A percentile compares a stretch with the other conserved stretches of the same genome.
Evolutionary conservation across 2,113 vertebrate species (phyloP).

Genomic region (Ceyx cyanopectus): DNA sequence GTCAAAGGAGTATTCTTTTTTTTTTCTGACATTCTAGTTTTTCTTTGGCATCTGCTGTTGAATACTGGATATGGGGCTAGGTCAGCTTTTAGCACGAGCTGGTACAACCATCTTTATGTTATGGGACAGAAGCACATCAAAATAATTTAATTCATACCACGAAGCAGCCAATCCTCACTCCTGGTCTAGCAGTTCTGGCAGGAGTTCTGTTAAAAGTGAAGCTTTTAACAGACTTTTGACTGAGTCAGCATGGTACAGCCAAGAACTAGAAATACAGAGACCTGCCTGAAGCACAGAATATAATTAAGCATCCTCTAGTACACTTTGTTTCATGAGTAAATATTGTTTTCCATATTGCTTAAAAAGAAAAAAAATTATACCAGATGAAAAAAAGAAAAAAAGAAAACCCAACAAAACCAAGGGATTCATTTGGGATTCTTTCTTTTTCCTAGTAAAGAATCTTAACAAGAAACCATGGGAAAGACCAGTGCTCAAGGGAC

Average conservation of each 20-base stretch:
- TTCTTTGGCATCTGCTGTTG: not conserved
- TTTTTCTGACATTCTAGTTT: not conserved
- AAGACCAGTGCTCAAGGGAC: not conserved
- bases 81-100: not conserved
- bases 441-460: not conserved
- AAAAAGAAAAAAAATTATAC: not conserved
- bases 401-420: not conserved
- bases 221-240: not conserved
- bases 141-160: not conserved
- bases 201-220: constrained; percentile 40
- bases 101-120: not conserved
- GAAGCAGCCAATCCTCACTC: not conserved
- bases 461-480: not conserved
- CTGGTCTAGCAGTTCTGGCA: constrained; percentile 15
- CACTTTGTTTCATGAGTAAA: not conserved
- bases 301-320: constrained; percentile 24
- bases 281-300: constrained; percentile 14
- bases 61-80: not conserved
- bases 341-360: constrained; percentile 3
- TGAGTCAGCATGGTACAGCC: not conserved
- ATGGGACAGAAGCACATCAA: not conserved
- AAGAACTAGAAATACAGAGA: not conserved
- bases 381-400: not conserved
- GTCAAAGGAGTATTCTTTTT: not conserved
- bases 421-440: not conserved